These are phyloP conservation scores for Rhynchophorus ferrugineus DNA, from an alignment of 1,140 invertebrate genomes.

Conservation along the genomic window DNA sequence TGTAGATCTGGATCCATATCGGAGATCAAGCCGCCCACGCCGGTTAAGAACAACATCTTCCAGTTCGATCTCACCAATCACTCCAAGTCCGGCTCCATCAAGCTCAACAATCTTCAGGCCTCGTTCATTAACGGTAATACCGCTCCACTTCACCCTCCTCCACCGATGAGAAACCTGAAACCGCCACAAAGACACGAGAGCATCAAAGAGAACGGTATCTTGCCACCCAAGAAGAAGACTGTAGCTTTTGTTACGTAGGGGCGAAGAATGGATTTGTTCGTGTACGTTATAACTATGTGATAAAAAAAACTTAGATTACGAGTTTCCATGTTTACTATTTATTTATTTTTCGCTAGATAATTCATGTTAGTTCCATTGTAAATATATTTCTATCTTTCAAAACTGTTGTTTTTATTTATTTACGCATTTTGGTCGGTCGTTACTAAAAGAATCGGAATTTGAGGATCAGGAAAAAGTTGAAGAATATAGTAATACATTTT, in stretches of 20 bases:
- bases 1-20: neutral
- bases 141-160: neutral
- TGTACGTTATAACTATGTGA: too few relatives aligned
- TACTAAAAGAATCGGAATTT: too few relatives aligned
- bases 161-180: slow-evolving; percentile 7
- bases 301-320: too few relatives aligned
- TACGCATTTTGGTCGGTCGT: too few relatives aligned
- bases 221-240: neutral
- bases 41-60: slow-evolving; percentile 18
- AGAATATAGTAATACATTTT: too few relatives aligned
- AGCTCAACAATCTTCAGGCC: slow-evolving; percentile 14
- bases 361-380: too few relatives aligned
- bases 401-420: too few relatives aligned
- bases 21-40: slow-evolving; percentile 16
- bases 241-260: neutral
- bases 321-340: too few relatives aligned
- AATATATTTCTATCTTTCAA: too few relatives aligned
- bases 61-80: slow-evolving; percentile 11
- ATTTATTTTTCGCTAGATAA: too few relatives aligned
- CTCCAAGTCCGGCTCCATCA: slow-evolving; percentile 9
- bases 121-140: slow-evolving; percentile 12
- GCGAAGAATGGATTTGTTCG: neutral
- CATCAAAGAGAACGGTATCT: neutral
- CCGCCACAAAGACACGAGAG: slow-evolving; percentile 2
- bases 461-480: too few relatives aligned